A percentile compares a stretch with the other conserved stretches of the same genome.
These are phyloP conservation scores for Carettochelys insculpta DNA, from an alignment of 2,113 vertebrate genomes.

Conservation along the genomic window DNA sequence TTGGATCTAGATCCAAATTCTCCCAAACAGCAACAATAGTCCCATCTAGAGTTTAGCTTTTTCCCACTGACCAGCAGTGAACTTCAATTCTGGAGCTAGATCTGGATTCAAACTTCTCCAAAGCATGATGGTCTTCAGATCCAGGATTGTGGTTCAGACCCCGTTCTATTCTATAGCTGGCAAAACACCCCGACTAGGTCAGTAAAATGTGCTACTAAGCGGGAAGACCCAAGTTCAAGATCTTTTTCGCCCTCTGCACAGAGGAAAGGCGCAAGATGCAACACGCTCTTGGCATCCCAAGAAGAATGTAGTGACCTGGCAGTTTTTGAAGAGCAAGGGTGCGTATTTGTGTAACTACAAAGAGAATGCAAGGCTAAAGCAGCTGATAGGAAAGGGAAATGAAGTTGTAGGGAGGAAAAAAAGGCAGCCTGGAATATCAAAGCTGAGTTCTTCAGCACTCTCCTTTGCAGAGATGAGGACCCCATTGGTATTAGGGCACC, in stretches of 20 bases:
- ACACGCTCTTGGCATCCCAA: background rate
- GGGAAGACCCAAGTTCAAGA: accelerated
- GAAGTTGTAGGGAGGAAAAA: background rate
- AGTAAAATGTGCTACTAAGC: accelerated
- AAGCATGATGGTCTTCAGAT: background rate
- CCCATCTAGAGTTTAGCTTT: background rate
- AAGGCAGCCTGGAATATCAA: background rate
- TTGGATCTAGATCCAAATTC: background rate
- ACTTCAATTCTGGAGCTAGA: background rate
- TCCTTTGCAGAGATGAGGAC: background rate
- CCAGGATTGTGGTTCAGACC: background rate
- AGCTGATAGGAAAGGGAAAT: background rate
- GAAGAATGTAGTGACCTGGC: background rate
- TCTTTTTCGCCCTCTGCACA: background rate
- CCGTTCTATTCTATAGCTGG: background rate
- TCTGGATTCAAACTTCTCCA: background rate
- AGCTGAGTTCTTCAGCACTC: background rate
- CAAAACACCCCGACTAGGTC: background rate
- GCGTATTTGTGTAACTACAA: background rate
- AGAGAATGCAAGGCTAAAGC: background rate
- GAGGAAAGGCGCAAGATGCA: background rate
- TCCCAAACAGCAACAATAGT: background rate
- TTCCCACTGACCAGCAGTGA: background rate
- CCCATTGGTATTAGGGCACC: background rate
- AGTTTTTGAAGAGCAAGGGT: background rate